Conservation (phyloP, 2,797 vertebrate genomes). For the Pantherophis alleghaniensis region DNA sequence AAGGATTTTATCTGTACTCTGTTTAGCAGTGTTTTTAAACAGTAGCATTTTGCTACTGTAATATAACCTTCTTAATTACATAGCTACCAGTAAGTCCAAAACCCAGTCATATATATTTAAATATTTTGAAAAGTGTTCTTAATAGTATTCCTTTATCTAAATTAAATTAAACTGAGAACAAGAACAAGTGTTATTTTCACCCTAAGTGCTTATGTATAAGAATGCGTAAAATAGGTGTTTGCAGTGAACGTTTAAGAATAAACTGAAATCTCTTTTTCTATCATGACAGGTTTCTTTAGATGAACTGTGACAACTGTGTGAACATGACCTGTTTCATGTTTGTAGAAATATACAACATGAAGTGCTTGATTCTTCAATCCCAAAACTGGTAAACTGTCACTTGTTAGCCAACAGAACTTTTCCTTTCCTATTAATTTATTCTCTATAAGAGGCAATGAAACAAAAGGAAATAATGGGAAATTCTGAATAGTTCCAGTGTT, state of each 20-base stretch:
- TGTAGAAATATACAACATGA: not conserved
- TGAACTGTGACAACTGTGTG: not conserved
- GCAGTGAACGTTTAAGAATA: not conserved
- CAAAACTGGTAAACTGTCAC: not conserved
- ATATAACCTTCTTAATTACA: not conserved
- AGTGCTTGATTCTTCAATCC: not conserved
- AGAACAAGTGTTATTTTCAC: not conserved
- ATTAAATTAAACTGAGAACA: not conserved
- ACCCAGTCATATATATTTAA: not conserved
- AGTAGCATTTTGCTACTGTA: constrained; percentile 2
- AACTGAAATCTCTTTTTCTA: not conserved
- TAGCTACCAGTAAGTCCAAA: not conserved
- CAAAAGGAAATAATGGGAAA: not conserved
- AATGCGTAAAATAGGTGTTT: not conserved
- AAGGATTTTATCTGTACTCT: not conserved
- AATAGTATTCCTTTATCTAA: not conserved
- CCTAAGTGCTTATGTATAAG: not conserved
- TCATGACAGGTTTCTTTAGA: not conserved
- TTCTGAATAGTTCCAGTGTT: not conserved
- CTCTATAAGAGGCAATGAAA: not conserved
- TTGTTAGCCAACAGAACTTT: not conserved
- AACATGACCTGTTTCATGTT: not conserved
- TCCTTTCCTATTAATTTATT: not conserved
- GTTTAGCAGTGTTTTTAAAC: not conserved
- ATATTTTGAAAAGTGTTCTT: not conserved